A percentile compares a stretch with the other conserved stretches of the same genome.
Conservation (phyloP, 2,797 vertebrate genomes). For the Phataginus tricuspis region DNA sequence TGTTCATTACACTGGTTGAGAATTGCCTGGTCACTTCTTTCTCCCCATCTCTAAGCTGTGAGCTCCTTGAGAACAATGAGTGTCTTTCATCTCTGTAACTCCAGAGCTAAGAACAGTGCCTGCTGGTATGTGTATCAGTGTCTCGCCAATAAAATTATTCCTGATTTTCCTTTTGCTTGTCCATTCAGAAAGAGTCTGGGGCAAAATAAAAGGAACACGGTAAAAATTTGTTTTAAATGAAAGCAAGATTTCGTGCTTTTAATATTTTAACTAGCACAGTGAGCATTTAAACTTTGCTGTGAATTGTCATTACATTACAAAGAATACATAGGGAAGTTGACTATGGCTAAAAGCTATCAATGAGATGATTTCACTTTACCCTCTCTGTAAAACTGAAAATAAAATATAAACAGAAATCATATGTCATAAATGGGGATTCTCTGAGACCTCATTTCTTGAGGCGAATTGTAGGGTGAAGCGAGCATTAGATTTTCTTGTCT, state of each 20-base stretch:
- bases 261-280: neutral
- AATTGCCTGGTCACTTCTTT: neutral
- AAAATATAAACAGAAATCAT: slow-evolving; percentile 15
- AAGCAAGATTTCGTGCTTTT: neutral
- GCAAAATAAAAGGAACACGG: slow-evolving; percentile 53
- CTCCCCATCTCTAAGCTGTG: neutral
- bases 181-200: slow-evolving; percentile 52
- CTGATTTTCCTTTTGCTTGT: slow-evolving; percentile 31
- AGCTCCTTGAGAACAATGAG: neutral
- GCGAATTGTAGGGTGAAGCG: neutral
- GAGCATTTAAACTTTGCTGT: neutral
- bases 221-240: slow-evolving; percentile 51
- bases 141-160: slow-evolving; percentile 42
- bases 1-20: neutral
- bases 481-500: neutral
- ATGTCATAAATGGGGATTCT: neutral
- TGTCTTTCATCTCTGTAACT: neutral
- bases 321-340: neutral
- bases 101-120: neutral
- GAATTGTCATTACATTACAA: neutral
- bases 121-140: neutral
- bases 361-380: slow-evolving; percentile 28
- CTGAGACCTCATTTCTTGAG: neutral
- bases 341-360: slow-evolving; percentile 36
- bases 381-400: slow-evolving; percentile 41